Percentiles rank a stretch among this genome's conserved stretches.
These are phyloP conservation scores for Oreochromis spilurus DNA, from an alignment of 2,113 vertebrate species.

Conservation along the genomic window DNA sequence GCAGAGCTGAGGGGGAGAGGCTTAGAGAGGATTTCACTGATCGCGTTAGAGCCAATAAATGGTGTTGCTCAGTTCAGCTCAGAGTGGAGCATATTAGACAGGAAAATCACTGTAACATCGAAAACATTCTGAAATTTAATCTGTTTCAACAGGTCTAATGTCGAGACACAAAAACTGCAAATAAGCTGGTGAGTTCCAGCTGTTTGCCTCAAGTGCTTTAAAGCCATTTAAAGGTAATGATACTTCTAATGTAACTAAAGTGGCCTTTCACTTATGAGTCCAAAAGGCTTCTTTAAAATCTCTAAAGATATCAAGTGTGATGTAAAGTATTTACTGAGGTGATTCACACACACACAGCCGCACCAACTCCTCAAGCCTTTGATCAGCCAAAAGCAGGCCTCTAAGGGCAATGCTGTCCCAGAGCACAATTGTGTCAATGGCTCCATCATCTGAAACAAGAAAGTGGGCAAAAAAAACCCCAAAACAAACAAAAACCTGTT, in stretches of 20 bases:
- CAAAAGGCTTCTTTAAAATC: neutral
- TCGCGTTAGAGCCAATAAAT: conserved; percentile 1
- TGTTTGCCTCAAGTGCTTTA: neutral
- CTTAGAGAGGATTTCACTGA: neutral
- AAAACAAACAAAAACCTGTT: neutral
- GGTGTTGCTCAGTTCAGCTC: neutral
- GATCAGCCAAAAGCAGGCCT: neutral
- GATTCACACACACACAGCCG: neutral
- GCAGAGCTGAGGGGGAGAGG: conserved; percentile 5
- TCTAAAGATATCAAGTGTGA: neutral
- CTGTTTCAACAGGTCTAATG: neutral
- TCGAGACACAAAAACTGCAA: neutral
- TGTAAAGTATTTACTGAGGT: neutral
- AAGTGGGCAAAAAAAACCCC: rapidly evolving
- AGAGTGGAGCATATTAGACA: neutral
- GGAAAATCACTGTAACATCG: neutral
- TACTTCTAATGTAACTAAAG: neutral
- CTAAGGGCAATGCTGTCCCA: neutral
- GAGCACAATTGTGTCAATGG: neutral
- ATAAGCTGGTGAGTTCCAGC: neutral
- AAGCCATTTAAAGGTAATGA: neutral
- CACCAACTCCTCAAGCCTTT: no score
- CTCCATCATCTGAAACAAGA: neutral
- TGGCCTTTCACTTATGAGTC: neutral
- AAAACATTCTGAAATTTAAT: neutral